These are phyloP conservation scores for Otis tarda DNA, from an alignment of 2,113 vertebrate species.

Conservation along the genomic window DNA sequence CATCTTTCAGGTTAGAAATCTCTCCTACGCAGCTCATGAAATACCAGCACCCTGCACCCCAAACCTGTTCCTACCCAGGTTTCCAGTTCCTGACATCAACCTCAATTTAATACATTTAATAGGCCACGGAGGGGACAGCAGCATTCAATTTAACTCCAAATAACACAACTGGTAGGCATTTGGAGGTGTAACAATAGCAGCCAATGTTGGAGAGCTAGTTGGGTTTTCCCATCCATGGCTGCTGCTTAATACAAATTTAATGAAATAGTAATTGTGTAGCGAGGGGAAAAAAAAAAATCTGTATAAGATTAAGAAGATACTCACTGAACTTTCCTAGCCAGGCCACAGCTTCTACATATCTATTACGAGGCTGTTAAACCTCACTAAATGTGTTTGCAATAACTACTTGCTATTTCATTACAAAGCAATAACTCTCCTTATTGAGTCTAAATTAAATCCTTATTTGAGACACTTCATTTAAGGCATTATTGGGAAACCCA, in stretches of 20 bases:
- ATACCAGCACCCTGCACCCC: neutral
- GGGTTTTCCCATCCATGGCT: neutral
- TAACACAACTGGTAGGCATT: neutral
- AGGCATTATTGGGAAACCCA: conserved; percentile 4
- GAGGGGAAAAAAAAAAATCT: neutral
- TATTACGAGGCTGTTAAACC: conserved; percentile 32
- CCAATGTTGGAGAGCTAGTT: neutral
- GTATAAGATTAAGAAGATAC: conserved; percentile 34
- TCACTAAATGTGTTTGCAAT: conserved; percentile 54
- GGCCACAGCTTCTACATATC: conserved; percentile 17
- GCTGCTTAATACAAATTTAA: conserved; percentile 27
- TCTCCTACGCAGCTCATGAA: neutral
- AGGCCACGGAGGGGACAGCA: neutral
- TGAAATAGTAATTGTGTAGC: conserved; percentile 1
- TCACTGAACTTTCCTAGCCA: conserved; percentile 14
- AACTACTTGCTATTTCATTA: conserved; percentile 51
- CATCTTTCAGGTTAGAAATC: neutral
- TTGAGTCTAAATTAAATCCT: conserved; percentile 52
- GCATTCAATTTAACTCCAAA: neutral
- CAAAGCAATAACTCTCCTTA: conserved; percentile 50
- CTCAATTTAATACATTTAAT: neutral
- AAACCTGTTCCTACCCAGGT: neutral
- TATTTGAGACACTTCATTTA: conserved; percentile 59
- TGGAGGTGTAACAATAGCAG: neutral
- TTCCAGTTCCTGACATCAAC: neutral